phyloP scores from a whole-genome alignment of 1,140 invertebrate genomes.

The Psix sp. region DNA sequence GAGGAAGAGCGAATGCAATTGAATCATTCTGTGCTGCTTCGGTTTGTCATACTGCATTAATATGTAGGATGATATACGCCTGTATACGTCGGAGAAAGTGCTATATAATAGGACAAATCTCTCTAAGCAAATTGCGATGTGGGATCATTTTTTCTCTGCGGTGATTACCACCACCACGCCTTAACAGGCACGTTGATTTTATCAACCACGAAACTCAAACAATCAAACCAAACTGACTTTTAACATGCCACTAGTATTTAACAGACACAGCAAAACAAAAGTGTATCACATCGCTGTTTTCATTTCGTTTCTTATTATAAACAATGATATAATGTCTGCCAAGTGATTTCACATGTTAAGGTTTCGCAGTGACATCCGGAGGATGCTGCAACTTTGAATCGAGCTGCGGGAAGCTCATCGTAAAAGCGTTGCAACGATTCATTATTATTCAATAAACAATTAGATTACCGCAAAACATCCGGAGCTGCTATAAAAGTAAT shows the following conservation, averaged over 20 bases:
- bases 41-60: constrained; percentile 48
- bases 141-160: constrained; percentile 37
- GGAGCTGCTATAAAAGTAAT: too few relatives aligned
- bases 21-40: constrained; percentile 32
- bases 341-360: constrained; percentile 28
- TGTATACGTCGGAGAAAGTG: constrained; percentile 45
- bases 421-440: constrained; percentile 13
- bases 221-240: constrained; percentile 10
- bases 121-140: constrained; percentile 30
- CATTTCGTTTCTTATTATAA: constrained; percentile 1
- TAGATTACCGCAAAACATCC: too few relatives aligned
- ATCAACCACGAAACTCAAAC: constrained; percentile 2
- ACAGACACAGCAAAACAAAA: too few relatives aligned
- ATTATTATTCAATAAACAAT: too few relatives aligned
- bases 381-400: constrained; percentile 46
- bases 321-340: constrained; percentile 19
- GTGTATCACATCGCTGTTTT: too few relatives aligned
- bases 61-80: constrained; percentile 53
- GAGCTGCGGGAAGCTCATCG: constrained; percentile 29
- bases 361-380: constrained; percentile 44
- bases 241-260: too few relatives aligned
- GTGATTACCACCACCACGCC: constrained; percentile 38
- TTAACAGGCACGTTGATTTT: too few relatives aligned
- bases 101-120: constrained; percentile 56
- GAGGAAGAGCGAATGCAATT: constrained; percentile 40